Evolutionary conservation across 2,113 vertebrate genomes (phyloP).

Genomic region (Saccopteryx bilineata): DNA sequence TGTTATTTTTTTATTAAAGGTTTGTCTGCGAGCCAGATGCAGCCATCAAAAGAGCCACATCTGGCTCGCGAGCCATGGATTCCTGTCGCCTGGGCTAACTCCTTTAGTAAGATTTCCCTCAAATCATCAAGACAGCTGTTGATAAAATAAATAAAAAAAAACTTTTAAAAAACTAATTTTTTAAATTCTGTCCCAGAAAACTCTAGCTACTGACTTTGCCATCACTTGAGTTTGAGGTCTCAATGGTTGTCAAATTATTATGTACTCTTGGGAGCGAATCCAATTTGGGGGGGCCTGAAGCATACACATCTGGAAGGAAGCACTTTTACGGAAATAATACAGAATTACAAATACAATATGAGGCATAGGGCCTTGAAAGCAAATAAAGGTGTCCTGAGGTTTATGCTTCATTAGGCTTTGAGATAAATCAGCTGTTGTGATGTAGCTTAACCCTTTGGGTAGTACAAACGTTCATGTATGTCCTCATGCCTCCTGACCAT

Average conservation of each 20-base stretch:
- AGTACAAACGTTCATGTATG: no score
- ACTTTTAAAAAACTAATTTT: background rate
- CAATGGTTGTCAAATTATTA: background rate
- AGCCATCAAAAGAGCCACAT: no score
- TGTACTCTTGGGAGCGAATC: background rate
- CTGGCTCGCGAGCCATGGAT: no score
- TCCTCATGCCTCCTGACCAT: no score
- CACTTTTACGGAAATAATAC: background rate
- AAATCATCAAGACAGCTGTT: background rate
- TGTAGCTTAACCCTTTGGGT: background rate
- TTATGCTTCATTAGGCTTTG: constrained; percentile 29
- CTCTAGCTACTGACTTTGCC: background rate
- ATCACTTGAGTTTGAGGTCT: background rate
- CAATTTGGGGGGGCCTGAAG: background rate
- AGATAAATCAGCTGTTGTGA: background rate
- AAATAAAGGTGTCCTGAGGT: background rate
- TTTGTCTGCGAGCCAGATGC: no score
- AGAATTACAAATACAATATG: constrained; percentile 48
- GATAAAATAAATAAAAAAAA: background rate
- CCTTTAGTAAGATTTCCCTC: background rate
- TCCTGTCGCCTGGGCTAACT: background rate
- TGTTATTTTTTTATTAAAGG: no score
- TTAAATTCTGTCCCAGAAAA: constrained; percentile 10
- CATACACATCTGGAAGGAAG: background rate
- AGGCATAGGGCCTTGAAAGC: background rate